Conservation (phyloP, 2,888 invertebrate species). For the Ectemnius cavifrons region DNA sequence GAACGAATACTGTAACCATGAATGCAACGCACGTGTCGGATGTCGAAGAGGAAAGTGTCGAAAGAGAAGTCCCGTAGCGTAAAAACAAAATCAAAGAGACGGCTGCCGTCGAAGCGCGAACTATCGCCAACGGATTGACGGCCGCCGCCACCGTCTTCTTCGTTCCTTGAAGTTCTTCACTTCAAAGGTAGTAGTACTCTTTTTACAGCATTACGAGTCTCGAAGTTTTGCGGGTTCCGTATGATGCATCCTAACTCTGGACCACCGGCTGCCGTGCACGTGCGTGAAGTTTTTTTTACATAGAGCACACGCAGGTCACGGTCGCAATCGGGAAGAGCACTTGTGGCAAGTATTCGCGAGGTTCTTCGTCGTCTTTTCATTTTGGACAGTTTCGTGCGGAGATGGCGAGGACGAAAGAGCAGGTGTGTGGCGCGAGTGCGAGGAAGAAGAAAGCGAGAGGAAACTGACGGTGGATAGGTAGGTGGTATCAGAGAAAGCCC, state of each 20-base stretch:
- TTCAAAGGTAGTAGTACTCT: slow-evolving; percentile 51
- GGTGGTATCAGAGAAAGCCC: slow-evolving; percentile 5
- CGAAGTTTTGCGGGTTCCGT: slow-evolving; percentile 32
- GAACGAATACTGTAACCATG: no score
- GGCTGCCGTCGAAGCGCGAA: no score
- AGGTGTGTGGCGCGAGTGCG: background rate
- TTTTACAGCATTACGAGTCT: slow-evolving; percentile 19
- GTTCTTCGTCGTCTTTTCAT: background rate
- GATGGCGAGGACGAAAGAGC: no score
- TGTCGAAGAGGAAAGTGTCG: no score
- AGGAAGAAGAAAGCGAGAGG: slow-evolving; percentile 24
- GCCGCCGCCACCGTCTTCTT: no score
- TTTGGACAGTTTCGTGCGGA: background rate
- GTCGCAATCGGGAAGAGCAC: background rate
- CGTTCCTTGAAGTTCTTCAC: background rate
- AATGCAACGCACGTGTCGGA: no score
- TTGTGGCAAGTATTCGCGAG: slow-evolving; percentile 10
- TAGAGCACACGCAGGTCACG: background rate
- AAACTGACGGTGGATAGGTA: background rate
- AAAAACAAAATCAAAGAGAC: no score
- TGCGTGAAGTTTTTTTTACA: slow-evolving; percentile 30
- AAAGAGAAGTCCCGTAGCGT: no score
- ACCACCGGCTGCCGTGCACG: slow-evolving; percentile 7
- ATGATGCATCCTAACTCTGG: slow-evolving; percentile 7
- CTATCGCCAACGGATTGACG: no score